Conservation (phyloP, 2,888 invertebrate genomes). For the Fabriciana adippe region DNA sequence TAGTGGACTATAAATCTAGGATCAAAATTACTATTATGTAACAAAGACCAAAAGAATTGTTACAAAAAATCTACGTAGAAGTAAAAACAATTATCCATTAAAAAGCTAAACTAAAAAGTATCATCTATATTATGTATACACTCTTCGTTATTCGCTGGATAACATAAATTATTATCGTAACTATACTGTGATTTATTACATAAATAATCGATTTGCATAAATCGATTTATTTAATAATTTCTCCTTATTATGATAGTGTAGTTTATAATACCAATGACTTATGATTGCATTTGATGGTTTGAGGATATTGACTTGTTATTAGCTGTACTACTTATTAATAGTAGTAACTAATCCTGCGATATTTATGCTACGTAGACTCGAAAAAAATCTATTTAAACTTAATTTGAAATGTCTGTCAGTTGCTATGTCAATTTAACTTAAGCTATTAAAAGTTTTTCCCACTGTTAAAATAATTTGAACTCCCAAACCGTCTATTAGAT, state of each 20-base stretch:
- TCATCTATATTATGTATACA: too few relatives aligned
- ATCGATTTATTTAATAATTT: slow-evolving; percentile 1
- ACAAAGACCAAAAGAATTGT: not conserved
- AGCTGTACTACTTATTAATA: too few relatives aligned
- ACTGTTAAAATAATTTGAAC: not conserved
- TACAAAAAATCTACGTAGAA: not conserved
- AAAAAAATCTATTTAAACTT: not conserved
- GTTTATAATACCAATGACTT: slow-evolving; percentile 3
- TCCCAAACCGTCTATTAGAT: not conserved
- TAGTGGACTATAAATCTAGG: not conserved
- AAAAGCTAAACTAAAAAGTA: too few relatives aligned
- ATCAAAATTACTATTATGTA: slow-evolving; percentile 1
- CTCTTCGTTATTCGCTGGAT: too few relatives aligned
- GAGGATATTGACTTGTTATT: slow-evolving; percentile 4
- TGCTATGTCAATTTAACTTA: not conserved
- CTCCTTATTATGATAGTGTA: not conserved
- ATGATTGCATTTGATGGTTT: slow-evolving; percentile 1
- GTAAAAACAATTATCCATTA: too few relatives aligned
- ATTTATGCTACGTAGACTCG: not conserved
- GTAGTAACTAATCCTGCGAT: not conserved
- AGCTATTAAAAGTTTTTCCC: not conserved
- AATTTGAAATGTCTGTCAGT: not conserved
- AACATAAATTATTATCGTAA: too few relatives aligned
- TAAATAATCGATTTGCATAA: slow-evolving; percentile 4
- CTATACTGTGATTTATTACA: not conserved